Evolutionary conservation across 1,140 invertebrate species (phyloP).

Genomic region (Babylonia areolata): DNA sequence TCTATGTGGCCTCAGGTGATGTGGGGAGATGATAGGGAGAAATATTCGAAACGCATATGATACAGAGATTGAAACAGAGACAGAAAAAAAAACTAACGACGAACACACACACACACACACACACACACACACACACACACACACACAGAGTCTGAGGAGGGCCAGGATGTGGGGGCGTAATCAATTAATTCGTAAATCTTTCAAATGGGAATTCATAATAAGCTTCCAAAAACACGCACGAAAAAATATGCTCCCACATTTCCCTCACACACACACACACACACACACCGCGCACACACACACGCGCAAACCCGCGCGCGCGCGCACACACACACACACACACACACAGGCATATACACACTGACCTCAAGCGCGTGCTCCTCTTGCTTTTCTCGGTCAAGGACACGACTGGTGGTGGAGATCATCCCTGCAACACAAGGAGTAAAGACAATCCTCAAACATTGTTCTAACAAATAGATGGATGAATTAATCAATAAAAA

Average conservation of each 20-base stretch:
- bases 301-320: not conserved
- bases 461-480: too few relatives aligned
- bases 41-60: too few relatives aligned
- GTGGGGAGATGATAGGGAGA: too few relatives aligned
- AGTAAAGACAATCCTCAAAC: conserved; percentile 35
- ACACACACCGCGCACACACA: not conserved
- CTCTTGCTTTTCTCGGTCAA: conserved; percentile 80
- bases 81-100: too few relatives aligned
- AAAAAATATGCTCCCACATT: not conserved
- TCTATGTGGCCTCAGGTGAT: too few relatives aligned
- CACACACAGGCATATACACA: conserved; percentile 9
- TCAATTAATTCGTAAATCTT: too few relatives aligned
- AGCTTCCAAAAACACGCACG: too few relatives aligned
- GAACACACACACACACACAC: not conserved
- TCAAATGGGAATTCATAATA: too few relatives aligned
- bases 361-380: conserved; percentile 72
- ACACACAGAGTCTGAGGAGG: not conserved
- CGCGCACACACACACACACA: not conserved
- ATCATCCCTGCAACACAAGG: conserved; percentile 83
- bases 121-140: not conserved
- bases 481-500: too few relatives aligned
- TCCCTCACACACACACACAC: not conserved
- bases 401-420: conserved; percentile 86
- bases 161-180: too few relatives aligned
- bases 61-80: too few relatives aligned